Evolutionary conservation across 2,888 invertebrate genomes (phyloP).

Genomic region (Eulithis testata): DNA sequence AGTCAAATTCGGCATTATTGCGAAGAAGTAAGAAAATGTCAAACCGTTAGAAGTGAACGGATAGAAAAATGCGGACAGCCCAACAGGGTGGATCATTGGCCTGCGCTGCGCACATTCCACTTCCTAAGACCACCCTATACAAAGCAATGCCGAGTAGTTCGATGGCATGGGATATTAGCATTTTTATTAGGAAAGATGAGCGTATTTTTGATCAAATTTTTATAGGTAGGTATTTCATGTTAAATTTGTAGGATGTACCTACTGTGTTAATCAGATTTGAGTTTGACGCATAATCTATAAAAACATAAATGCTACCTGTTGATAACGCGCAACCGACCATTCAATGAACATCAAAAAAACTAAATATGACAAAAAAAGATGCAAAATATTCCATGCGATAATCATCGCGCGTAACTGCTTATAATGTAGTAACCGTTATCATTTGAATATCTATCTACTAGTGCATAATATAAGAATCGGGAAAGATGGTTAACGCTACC

Average conservation of each 20-base stretch:
- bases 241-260: no score
- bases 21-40: no score
- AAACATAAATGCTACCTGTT: no score
- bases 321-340: no score
- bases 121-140: conserved; percentile 19
- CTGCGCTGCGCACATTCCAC: conserved; percentile 12
- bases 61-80: conserved; percentile 18
- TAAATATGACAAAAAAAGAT: no score
- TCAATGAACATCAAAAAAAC: no score
- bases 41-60: no score
- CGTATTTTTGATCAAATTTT: background rate
- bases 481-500: conserved; percentile 44
- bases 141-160: conserved; percentile 18
- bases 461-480: conserved; percentile 49
- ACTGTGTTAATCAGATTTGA: no score
- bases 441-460: conserved; percentile 34
- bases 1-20: no score
- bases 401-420: conserved; percentile 43
- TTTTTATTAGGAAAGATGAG: conserved; percentile 13
- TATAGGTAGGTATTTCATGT: no score
- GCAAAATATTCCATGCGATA: conserved; percentile 39
- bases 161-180: conserved; percentile 22
- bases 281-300: no score
- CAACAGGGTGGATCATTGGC: conserved; percentile 19
- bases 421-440: conserved; percentile 45